phyloP scores from a whole-genome alignment of 2,888 invertebrate species.

The Oscheius sp. region DNA sequence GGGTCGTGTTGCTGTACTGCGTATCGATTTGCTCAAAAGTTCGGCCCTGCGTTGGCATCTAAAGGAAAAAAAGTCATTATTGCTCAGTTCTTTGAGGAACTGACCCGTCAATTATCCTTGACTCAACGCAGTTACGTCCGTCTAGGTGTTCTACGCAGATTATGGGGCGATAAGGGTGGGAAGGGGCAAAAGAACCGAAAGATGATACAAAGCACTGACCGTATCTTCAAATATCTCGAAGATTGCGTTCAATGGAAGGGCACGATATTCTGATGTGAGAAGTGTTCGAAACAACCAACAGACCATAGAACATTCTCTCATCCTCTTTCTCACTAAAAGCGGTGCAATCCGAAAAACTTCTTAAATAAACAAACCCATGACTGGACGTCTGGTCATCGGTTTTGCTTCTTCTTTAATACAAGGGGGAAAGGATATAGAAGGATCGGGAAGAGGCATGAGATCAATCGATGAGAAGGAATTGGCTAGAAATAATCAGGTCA shows the following conservation, averaged over 20 bases:
- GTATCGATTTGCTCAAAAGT: background rate
- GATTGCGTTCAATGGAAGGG: slow-evolving; percentile 55
- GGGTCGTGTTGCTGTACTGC: background rate
- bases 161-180: slow-evolving; percentile 22
- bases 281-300: slow-evolving; percentile 61
- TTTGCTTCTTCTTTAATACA: slow-evolving; percentile 30
- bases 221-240: slow-evolving; percentile 59
- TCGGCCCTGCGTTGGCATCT: too few relatives aligned
- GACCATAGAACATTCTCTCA: slow-evolving; percentile 58
- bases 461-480: slow-evolving; percentile 26
- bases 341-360: background rate
- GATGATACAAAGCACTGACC: slow-evolving; percentile 37
- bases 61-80: background rate
- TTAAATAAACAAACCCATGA: slow-evolving; percentile 32
- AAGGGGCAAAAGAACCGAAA: background rate
- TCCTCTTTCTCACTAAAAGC: slow-evolving; percentile 50
- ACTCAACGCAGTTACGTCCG: slow-evolving; percentile 25
- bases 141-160: slow-evolving; percentile 23
- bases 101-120: slow-evolving; percentile 11
- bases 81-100: background rate
- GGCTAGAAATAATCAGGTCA: slow-evolving; percentile 6
- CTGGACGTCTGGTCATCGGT: slow-evolving; percentile 15
- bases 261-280: slow-evolving; percentile 58
- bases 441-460: slow-evolving; percentile 27
- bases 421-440: slow-evolving; percentile 19